Conservation (phyloP, 2,113 vertebrate genomes). For the Gracilinanus agilis region DNA sequence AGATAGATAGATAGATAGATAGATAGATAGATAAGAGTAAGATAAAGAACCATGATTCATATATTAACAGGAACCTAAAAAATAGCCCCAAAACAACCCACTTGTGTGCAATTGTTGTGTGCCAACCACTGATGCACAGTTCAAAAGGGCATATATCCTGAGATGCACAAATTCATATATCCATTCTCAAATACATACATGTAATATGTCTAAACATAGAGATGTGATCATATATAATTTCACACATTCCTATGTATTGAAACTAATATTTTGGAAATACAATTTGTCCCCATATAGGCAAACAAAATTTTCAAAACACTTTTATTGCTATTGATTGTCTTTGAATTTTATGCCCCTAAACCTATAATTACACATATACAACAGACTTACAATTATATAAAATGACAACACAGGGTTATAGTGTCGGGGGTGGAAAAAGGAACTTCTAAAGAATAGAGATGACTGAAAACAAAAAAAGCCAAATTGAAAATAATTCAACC, state of each 20-base stretch:
- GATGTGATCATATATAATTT: not conserved
- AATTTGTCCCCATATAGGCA: not conserved
- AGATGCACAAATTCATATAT: fast-evolving
- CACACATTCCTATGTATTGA: not conserved
- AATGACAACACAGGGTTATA: not conserved
- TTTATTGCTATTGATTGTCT: not conserved
- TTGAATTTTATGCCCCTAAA: not conserved
- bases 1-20: too few species aligned
- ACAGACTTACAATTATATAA: not conserved
- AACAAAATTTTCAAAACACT: not conserved
- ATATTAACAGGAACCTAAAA: too few species aligned
- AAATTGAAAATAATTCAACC: not conserved
- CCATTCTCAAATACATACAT: not conserved
- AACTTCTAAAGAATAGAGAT: not conserved
- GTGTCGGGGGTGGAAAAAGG: not conserved
- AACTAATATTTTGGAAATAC: not conserved
- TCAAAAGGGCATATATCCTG: too few species aligned
- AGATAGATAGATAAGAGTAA: too few species aligned
- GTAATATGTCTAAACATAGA: not conserved
- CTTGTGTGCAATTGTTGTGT: too few species aligned
- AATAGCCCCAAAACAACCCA: too few species aligned
- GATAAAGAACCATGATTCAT: too few species aligned
- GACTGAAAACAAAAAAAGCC: not conserved
- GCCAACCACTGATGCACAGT: too few species aligned
- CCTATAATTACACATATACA: not conserved